Conservation (phyloP, 2,113 vertebrate species). For the Serinus canaria region DNA sequence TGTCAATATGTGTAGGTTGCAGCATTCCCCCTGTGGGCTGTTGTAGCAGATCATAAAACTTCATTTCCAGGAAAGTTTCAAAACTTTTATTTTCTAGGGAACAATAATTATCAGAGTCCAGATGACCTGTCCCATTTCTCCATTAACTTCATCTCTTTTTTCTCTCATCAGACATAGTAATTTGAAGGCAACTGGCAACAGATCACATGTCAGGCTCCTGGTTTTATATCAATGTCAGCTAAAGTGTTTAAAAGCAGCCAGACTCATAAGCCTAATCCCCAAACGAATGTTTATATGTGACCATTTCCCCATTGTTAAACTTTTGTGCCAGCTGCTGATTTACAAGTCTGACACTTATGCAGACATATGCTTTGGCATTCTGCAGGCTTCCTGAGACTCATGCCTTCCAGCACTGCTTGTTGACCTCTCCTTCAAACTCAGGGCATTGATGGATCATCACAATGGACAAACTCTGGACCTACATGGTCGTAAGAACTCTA, state of each 20-base stretch:
- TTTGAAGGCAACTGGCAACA: slow-evolving; percentile 33
- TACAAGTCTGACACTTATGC: slow-evolving; percentile 21
- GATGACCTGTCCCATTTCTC: slow-evolving; percentile 29
- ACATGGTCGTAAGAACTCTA: not conserved
- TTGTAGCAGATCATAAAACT: slow-evolving; percentile 65
- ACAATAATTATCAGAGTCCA: slow-evolving; percentile 50
- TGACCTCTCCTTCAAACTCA: not conserved
- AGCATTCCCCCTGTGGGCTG: slow-evolving; percentile 48
- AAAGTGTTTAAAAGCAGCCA: slow-evolving; percentile 31
- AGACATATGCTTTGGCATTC: not conserved
- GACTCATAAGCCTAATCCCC: not conserved
- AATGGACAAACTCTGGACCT: not conserved
- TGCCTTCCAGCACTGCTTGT: not conserved
- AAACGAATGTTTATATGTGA: not conserved
- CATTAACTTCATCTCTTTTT: slow-evolving; percentile 32
- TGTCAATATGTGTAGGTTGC: slow-evolving; percentile 62
- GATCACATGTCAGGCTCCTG: not conserved
- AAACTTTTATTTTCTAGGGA: slow-evolving; percentile 68
- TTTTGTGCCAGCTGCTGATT: slow-evolving; percentile 35
- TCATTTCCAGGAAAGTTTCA: slow-evolving; percentile 71
- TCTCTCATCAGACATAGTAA: not conserved
- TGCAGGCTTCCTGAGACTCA: not conserved
- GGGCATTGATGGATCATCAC: not conserved
- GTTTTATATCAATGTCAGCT: slow-evolving; percentile 11
- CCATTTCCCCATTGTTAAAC: not conserved